These are phyloP conservation scores for Orestias chungarensis DNA, from an alignment of 2,797 vertebrate genomes.

Conservation along the genomic window DNA sequence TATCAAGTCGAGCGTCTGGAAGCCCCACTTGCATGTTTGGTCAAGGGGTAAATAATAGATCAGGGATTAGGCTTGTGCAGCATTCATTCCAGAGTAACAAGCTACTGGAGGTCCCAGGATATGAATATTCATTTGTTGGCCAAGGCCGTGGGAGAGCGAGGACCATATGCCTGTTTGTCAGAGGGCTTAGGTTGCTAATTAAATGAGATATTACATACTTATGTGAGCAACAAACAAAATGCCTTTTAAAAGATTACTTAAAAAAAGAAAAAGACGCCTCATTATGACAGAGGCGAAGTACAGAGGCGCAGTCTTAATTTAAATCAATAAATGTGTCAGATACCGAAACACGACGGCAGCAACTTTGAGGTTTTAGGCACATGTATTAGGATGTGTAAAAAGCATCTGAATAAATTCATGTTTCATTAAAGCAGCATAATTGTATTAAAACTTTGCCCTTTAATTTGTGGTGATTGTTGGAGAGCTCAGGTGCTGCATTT, in stretches of 20 bases:
- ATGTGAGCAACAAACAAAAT: conserved; percentile 74
- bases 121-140: conserved; percentile 83
- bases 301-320: conserved; percentile 50
- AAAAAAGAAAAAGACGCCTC: conserved; percentile 23
- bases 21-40: conserved; percentile 85
- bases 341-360: conserved; percentile 28
- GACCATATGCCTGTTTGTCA: conserved; percentile 80
- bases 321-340: conserved; percentile 31
- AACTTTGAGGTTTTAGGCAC: conserved; percentile 1
- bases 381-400: background rate
- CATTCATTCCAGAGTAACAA: conserved; percentile 84
- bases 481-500: background rate
- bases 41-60: conserved; percentile 89
- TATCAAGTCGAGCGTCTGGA: conserved; percentile 81
- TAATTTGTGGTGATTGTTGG: background rate
- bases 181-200: conserved; percentile 81
- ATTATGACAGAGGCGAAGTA: conserved; percentile 36
- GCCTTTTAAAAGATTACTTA: conserved; percentile 64
- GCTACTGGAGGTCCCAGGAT: conserved; percentile 79
- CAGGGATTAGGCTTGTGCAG: conserved; percentile 84
- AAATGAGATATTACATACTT: conserved; percentile 81
- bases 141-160: conserved; percentile 81
- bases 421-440: background rate
- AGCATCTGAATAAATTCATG: background rate
- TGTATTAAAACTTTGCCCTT: background rate